A percentile compares a stretch with the other conserved stretches of the same genome.
Evolutionary conservation across 30 jellyfish, hydroid and myxozoan genomes (phyloP).

Genomic region (Cassiopea xamachana): DNA sequence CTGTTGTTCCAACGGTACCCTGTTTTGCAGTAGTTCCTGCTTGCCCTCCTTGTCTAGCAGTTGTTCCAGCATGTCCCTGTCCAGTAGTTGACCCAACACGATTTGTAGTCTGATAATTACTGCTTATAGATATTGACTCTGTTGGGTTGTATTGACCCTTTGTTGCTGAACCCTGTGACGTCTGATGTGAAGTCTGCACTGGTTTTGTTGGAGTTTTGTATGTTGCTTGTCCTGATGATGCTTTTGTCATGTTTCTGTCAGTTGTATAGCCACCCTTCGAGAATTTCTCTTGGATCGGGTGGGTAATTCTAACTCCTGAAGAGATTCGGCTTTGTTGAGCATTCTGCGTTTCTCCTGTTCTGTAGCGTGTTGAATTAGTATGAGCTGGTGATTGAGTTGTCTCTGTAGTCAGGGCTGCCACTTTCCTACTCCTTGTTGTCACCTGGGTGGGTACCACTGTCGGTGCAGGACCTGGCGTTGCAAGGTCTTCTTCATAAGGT

Average conservation of each 20-base stretch:
- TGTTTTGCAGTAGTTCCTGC: slow-evolving; percentile 10
- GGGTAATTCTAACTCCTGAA: slow-evolving; percentile 57
- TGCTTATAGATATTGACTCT: slow-evolving; percentile 9
- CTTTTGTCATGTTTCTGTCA: slow-evolving; percentile 6
- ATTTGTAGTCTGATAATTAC: slow-evolving; percentile 4
- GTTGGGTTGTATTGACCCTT: background rate
- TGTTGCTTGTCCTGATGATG: background rate
- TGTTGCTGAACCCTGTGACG: background rate
- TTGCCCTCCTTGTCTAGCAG: slow-evolving; percentile 3
- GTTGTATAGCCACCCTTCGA: slow-evolving; percentile 4
- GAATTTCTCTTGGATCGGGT: slow-evolving; percentile 63
- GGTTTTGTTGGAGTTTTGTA: slow-evolving; percentile 22
- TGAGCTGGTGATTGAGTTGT: slow-evolving; percentile 10
- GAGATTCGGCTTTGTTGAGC: slow-evolving; percentile 16
- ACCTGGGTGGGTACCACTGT: slow-evolving; percentile 50
- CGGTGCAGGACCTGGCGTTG: slow-evolving; percentile 48
- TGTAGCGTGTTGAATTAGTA: background rate
- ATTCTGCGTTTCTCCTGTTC: background rate
- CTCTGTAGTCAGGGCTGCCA: slow-evolving; percentile 51
- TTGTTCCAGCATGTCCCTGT: background rate
- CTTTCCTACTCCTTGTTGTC: slow-evolving; percentile 36
- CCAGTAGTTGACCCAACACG: background rate
- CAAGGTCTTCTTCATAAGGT: slow-evolving; percentile 40
- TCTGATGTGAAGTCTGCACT: slow-evolving; percentile 5
- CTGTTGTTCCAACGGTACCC: background rate